Evolutionary conservation across 1,140 invertebrate genomes (phyloP).

Genomic region (Spodoptera litura): DNA sequence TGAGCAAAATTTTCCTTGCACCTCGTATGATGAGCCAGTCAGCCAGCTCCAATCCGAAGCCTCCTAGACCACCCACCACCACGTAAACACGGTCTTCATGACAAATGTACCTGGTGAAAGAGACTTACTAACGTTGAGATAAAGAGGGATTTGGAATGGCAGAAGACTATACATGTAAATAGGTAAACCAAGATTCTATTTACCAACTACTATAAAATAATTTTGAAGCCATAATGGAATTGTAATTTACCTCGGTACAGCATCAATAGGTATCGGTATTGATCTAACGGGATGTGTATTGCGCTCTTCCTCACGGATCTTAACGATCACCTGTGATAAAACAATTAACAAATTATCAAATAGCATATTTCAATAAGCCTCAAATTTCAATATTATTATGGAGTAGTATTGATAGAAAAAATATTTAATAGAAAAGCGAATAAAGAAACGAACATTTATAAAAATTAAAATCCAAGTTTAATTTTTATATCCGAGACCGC

Average conservation of each 20-base stretch:
- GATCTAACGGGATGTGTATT: conserved; percentile 66
- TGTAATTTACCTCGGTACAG: conserved; percentile 82
- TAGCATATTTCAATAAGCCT: no score
- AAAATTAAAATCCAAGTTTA: no score
- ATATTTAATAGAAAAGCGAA: no score
- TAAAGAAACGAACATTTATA: no score
- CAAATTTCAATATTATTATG: no score
- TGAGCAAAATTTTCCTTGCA: conserved; percentile 92
- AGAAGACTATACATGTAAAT: no score
- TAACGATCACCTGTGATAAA: conserved; percentile 85
- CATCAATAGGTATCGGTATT: conserved; percentile 69
- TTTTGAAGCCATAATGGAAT: no score
- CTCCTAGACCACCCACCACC: conserved; percentile 92
- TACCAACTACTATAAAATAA: no score
- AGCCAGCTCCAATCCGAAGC: conserved; percentile 96
- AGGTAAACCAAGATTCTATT: no score
- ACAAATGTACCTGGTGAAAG: conserved; percentile 76
- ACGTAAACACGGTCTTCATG: conserved; percentile 84
- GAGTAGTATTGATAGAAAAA: no score
- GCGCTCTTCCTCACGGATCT: conserved; percentile 88
- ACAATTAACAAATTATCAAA: neutral
- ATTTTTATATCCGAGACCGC: no score
- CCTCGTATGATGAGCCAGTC: conserved; percentile 95
- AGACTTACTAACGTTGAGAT: conserved; percentile 6
- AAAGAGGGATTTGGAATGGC: no score